Evolutionary conservation across 2,797 vertebrate species (phyloP), one percentile per base, ranked within the genome.

Genomic region (Meriones psammophilus): DNA sequence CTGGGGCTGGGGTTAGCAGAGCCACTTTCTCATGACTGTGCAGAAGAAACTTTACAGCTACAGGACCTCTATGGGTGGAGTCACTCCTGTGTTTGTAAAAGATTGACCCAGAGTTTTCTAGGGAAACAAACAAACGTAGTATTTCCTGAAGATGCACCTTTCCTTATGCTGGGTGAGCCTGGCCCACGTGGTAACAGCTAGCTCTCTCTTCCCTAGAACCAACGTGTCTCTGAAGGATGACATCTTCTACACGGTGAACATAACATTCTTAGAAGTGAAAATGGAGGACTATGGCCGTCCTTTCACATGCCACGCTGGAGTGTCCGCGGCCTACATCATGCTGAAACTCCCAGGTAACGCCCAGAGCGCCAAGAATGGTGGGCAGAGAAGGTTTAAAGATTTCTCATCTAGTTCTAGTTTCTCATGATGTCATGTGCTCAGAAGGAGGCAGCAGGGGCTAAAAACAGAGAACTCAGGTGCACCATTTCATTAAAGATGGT

Each of bases 221-320:
- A 36, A 36, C 50, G 81, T 85, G 92, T 86, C 93, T 83, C 80
- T 80, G 0, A 94, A 90, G 30, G 97, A 98, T 64, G 91, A 97
- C 20, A 96, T 90, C 66, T 2, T 96, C 79, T 85, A 97, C 91
- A 98, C 97, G 4, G 68, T 98, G 87, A 98, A 98, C 88, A 95
- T 99, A 14, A 98, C 98, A 20, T 98, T 99, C 97, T 97, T 92
- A 0, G 97, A 98, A 97, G 98, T 99, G 81, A 98, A 89, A 83
- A 97, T 88, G 84, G 98, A 98, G 85, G 98, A 99, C 94, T 99
- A 98, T 4, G 97, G 97, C 36, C 97, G 79, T 5, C 97, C 97
- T 0, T 98, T 99, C 97, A 78, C 95, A 1, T 99, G 98, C 50
- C 96, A 98, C 0, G 98, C 98, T 92, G 98, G 98, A 2, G 88